Evolutionary conservation across 2,113 vertebrate species (phyloP).

Genomic region (Guaruba guarouba): DNA sequence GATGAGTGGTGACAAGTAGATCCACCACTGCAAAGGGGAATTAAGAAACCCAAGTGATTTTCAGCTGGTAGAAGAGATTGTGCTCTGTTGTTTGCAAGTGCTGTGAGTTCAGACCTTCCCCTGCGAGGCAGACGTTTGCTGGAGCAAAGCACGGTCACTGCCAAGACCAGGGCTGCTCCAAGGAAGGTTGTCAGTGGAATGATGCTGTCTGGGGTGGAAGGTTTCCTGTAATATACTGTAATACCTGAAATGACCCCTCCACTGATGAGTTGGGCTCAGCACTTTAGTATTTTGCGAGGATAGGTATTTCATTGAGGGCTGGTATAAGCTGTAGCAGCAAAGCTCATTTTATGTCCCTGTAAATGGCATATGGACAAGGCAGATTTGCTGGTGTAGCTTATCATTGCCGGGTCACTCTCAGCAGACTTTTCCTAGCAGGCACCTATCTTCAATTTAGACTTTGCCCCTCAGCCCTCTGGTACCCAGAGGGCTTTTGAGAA

Average conservation of each 20-base stretch:
- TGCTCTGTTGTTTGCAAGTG: neutral
- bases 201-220: accelerated
- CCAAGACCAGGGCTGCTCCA: neutral
- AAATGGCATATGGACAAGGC: neutral
- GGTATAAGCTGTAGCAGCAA: neutral
- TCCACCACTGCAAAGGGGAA: neutral
- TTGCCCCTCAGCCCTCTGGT: neutral
- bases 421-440: neutral
- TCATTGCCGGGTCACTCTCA: neutral
- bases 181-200: neutral
- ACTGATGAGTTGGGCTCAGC: neutral
- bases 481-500: neutral
- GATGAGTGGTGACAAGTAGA: neutral
- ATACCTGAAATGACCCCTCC: neutral
- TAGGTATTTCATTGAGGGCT: neutral
- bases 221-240: neutral
- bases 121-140: accelerated
- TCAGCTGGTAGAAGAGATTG: neutral
- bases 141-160: neutral
- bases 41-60: neutral
- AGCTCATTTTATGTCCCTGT: constrained; percentile 38
- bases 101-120: neutral
- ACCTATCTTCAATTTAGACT: neutral
- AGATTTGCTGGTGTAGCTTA: constrained; percentile 10
- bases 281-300: neutral